A percentile compares a stretch with the other conserved stretches of the same genome.
Conservation (phyloP, 2,888 invertebrate species). For the Ophion obscuratus region DNA sequence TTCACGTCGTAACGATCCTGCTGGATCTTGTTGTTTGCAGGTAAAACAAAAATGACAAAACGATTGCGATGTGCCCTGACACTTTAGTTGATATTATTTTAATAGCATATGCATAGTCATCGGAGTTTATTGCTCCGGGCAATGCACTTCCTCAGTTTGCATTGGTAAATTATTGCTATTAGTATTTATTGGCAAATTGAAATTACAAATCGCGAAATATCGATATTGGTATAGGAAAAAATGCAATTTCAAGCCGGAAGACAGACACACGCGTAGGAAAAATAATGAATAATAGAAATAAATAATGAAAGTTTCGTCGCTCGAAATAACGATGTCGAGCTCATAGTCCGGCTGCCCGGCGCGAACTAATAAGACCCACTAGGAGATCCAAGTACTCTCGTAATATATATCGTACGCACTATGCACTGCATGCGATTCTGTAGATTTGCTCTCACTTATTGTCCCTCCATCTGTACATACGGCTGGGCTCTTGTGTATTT, state of each 20-base stretch:
- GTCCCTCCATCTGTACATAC: constrained; percentile 21
- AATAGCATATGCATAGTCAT: background rate
- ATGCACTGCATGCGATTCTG: constrained; percentile 51
- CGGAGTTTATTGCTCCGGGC: background rate
- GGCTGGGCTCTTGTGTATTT: constrained; percentile 38
- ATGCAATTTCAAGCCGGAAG: background rate
- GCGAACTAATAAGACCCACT: constrained; percentile 75
- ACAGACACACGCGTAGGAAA: background rate
- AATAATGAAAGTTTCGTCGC: constrained; percentile 1
- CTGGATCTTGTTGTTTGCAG: background rate
- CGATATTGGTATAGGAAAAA: background rate
- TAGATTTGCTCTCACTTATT: constrained; percentile 65
- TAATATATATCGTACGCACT: constrained; percentile 39
- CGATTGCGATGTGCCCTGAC: background rate
- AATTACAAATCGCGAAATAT: background rate
- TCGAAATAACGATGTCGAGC: constrained; percentile 51
- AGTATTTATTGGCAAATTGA: background rate
- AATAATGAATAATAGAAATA: background rate
- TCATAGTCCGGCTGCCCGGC: constrained; percentile 74
- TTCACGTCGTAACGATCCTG: constrained; percentile 4
- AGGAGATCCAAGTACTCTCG: constrained; percentile 60
- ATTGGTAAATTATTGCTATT: background rate
- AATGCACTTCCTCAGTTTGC: no score
- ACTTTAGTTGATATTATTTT: background rate
- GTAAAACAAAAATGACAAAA: background rate